Conservation (phyloP, 2,797 vertebrate genomes). For the Pseudochirops corinnae region DNA sequence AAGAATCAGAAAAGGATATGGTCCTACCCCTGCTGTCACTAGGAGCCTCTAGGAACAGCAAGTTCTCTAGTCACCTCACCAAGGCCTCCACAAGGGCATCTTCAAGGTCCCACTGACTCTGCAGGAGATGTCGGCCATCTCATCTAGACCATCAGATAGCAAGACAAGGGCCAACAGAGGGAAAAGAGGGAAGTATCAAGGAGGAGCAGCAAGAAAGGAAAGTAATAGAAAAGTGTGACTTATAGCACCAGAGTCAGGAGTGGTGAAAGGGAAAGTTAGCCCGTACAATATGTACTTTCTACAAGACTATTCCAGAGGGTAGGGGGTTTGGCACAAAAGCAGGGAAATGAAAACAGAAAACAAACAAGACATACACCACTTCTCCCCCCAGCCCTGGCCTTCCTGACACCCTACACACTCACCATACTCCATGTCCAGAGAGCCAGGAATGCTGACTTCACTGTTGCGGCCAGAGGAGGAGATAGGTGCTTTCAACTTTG, state of each 20-base stretch:
- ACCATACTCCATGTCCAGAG: slow-evolving; percentile 92
- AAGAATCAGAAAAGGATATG: slow-evolving; percentile 28
- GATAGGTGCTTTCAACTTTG: slow-evolving; percentile 83
- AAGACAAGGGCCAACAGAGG: background rate
- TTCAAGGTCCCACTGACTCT: slow-evolving; percentile 12
- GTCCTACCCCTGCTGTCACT: slow-evolving; percentile 2
- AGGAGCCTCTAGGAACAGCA: background rate
- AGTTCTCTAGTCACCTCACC: slow-evolving; percentile 24
- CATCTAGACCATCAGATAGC: slow-evolving; percentile 11
- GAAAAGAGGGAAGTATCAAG: slow-evolving; percentile 8
- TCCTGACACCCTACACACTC: slow-evolving; percentile 74
- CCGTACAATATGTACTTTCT: background rate
- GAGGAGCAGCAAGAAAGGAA: slow-evolving; percentile 23
- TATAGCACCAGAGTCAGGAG: slow-evolving; percentile 23
- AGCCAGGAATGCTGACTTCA: slow-evolving; percentile 86
- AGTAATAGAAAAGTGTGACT: slow-evolving; percentile 12
- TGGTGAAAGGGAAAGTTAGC: background rate
- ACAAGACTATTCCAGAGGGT: background rate
- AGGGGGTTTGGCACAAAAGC: background rate
- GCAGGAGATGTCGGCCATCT: background rate
- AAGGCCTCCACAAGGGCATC: slow-evolving; percentile 26
- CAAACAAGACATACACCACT: background rate
- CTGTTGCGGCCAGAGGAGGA: slow-evolving; percentile 87
- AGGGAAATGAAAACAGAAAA: background rate
- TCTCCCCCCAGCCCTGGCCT: background rate